These are phyloP conservation scores for Oscheius onirici DNA, from an alignment of 2,888 invertebrate genomes.

Conservation along the genomic window DNA sequence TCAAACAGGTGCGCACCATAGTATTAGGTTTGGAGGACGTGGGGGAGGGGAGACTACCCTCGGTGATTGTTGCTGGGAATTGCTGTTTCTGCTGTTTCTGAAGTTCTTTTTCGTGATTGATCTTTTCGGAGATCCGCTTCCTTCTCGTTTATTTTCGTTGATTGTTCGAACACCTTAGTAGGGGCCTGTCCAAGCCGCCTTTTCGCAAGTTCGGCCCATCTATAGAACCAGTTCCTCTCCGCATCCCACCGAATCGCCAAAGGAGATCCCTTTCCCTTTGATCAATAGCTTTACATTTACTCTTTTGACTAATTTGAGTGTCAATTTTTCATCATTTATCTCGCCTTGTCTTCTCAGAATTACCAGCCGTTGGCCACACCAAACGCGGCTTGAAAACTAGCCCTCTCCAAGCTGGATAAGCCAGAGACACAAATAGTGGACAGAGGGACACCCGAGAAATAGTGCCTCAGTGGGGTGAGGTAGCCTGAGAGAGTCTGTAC, in stretches of 20 bases:
- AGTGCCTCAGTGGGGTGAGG: constrained; percentile 15
- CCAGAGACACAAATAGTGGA: constrained; percentile 33
- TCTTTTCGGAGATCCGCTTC: not conserved
- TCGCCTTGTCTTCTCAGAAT: constrained; percentile 1
- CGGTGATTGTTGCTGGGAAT: too few relatives aligned
- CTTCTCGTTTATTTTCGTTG: not conserved
- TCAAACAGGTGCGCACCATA: too few relatives aligned
- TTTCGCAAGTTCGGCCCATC: constrained; percentile 11
- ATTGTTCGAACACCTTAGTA: not conserved
- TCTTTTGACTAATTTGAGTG: not conserved
- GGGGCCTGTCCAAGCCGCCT: not conserved
- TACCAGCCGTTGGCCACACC: constrained; percentile 10
- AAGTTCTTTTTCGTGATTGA: not conserved
- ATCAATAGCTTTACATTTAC: constrained; percentile 4
- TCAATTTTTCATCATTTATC: constrained; percentile 7
- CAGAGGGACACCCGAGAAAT: constrained; percentile 19
- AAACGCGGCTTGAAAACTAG: constrained; percentile 24
- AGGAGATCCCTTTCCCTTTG: constrained; percentile 11
- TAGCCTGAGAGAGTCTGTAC: constrained; percentile 11
- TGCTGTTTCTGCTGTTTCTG: not conserved
- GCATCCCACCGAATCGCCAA: constrained; percentile 15
- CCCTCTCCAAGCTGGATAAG: constrained; percentile 25
- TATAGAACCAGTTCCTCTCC: constrained; percentile 28
- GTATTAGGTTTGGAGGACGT: too few relatives aligned
- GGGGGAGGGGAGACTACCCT: too few relatives aligned